Evolutionary conservation across 2,888 invertebrate genomes (phyloP), one percentile per base, ranked within the genome.

Genomic region (Drosophila cyrtoloma): DNA sequence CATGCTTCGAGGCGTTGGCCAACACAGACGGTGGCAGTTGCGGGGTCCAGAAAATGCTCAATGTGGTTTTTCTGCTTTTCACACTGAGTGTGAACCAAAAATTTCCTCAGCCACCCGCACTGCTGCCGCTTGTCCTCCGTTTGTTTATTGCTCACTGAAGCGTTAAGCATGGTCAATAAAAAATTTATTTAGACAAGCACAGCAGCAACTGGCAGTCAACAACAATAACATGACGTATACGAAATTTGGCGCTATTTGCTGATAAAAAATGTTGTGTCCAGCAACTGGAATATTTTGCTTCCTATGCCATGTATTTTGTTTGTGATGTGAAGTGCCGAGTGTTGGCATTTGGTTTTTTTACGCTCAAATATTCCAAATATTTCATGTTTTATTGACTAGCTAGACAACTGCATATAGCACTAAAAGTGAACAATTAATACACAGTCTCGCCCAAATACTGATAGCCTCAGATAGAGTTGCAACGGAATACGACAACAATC

Each of bases 151-250:
- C 65, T 77, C 86, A 86, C 57, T 88, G 90, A 86, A 90, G 90
- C 84, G 86, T 83, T 86, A 90, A 88, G 89, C 86, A 88, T 90
- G 83, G 86, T 90, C 90, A 86, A 86, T 86, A 88, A 90, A 86
- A 90, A 86, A 86, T 86, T 88, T 88, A 86, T 86, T 86, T 90
- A 88, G 86, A 90, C 86, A 88, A 86, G 84, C 88, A 78, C 78
- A 76, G 33, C 51, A 56, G 35, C 56, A 72, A 74, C 53, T 63
- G 52, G 65, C 37, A 62, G 56, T 65, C 74, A 62, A 35, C 68
- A 69, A 71, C 70, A 84, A 86, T 75, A 77, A 73, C 62, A 81
- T 68, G 71, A 71, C 78, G 62, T 81, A 66, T 74, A 71, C 71
- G 71, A 69, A 75, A 59, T 80, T 86, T 47, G 0, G 62, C 75